Conservation (phyloP, 2,113 vertebrate species). For the Spea bombifrons region DNA sequence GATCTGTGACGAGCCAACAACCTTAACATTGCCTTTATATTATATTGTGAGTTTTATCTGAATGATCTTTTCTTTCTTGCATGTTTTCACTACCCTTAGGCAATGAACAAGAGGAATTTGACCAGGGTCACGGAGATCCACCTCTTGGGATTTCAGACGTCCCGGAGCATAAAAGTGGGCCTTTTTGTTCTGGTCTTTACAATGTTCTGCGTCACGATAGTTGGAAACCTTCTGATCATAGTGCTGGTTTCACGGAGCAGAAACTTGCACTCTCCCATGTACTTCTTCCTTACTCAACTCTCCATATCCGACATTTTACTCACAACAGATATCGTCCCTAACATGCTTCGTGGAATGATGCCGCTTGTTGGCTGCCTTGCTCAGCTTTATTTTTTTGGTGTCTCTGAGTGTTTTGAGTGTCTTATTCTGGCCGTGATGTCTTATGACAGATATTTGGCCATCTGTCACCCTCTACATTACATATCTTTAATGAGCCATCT, state of each 20-base stretch:
- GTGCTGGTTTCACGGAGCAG: neutral
- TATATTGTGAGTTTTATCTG: no score
- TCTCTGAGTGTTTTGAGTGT: neutral
- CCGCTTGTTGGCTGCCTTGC: neutral
- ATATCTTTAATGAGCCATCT: neutral
- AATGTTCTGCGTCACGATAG: neutral
- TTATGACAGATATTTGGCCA: constrained; percentile 47
- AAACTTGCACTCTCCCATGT: neutral
- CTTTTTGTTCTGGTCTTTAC: neutral
- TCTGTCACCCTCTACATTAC: constrained; percentile 16
- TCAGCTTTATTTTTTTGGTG: constrained; percentile 1
- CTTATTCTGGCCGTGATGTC: constrained; percentile 30
- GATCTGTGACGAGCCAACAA: no score
- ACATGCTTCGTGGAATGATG: no score
- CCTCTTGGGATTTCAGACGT: no score
- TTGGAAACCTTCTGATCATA: neutral
- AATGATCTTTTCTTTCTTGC: no score
- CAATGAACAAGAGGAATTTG: no score
- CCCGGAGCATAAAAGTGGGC: no score
- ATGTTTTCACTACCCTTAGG: no score
- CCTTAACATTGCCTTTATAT: no score
- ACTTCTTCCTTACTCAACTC: neutral
- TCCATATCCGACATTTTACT: neutral
- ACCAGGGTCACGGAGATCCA: no score
- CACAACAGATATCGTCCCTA: neutral